phyloP scores from a whole-genome alignment of 2,888 invertebrate genomes.

The Pyrocoelia pectoralis region DNA sequence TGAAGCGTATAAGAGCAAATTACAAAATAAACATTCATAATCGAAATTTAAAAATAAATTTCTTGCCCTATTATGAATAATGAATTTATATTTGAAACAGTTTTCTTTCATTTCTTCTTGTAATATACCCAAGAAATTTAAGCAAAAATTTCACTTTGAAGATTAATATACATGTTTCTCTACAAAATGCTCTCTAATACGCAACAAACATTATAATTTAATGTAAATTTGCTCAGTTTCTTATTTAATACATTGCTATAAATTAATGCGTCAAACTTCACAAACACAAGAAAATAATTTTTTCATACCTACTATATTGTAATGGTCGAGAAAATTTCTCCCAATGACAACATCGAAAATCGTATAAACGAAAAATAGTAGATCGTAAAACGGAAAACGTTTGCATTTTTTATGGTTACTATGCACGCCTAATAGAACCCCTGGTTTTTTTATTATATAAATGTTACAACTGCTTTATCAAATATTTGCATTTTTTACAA shows the following conservation, averaged over 20 bases:
- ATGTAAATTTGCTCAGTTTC: neutral
- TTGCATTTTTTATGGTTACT: neutral
- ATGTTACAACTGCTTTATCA: neutral
- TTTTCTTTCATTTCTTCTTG: neutral
- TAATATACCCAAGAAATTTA: too few species aligned
- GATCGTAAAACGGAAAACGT: neutral
- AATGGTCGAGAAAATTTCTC: neutral
- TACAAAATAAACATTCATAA: too few species aligned
- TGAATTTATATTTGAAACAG: neutral
- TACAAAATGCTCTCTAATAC: neutral
- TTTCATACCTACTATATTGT: neutral
- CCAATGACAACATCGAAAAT: neutral
- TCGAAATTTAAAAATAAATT: too few species aligned
- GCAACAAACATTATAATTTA: neutral
- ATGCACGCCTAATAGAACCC: neutral
- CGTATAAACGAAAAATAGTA: neutral
- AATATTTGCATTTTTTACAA: too few species aligned
- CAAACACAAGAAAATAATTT: too few species aligned
- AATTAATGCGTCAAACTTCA: neutral
- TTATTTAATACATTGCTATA: neutral
- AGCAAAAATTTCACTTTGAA: neutral
- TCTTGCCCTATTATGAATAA: too few species aligned
- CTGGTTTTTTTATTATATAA: slow-evolving; percentile 1
- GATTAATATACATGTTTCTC: neutral
- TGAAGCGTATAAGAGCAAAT: too few species aligned